phyloP scores from a whole-genome alignment of 2,888 invertebrate genomes.

The Oscheius sp. region DNA sequence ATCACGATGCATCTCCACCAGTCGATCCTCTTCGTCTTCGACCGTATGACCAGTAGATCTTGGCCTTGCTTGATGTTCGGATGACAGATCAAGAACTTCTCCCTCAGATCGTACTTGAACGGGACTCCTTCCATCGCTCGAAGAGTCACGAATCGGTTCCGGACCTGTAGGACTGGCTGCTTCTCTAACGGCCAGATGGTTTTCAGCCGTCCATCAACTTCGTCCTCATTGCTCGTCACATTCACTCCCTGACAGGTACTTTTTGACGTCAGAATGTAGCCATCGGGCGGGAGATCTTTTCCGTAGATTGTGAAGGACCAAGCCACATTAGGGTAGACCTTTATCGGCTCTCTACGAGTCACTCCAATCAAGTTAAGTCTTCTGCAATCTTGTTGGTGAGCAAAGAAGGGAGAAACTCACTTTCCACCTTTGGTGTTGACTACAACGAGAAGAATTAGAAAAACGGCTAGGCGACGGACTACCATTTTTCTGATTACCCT shows the following conservation, averaged over 20 bases:
- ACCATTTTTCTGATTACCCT: not conserved
- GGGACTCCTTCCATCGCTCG: constrained; percentile 12
- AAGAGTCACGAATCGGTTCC: constrained; percentile 6
- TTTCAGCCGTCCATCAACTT: not conserved
- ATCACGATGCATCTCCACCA: constrained; percentile 12
- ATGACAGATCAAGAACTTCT: constrained; percentile 18
- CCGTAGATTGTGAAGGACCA: constrained; percentile 24
- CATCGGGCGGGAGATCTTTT: not conserved
- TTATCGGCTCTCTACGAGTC: not conserved
- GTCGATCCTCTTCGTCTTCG: not conserved
- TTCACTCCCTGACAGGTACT: constrained; percentile 1
- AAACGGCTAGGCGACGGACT: not conserved
- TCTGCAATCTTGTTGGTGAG: not conserved
- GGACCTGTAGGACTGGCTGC: not conserved
- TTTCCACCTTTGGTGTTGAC: not conserved
- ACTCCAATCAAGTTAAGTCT: not conserved
- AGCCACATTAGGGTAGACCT: not conserved
- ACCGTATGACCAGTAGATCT: constrained; percentile 7
- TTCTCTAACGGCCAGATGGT: constrained; percentile 8
- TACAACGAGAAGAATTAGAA: not conserved
- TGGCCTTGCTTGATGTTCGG: not conserved
- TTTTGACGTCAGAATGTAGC: constrained; percentile 10
- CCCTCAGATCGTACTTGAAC: not conserved
- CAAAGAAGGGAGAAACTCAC: not conserved
- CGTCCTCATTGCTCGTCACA: not conserved